Conservation (phyloP, 2,797 vertebrate genomes). For the Cyclopterus lumpus region DNA sequence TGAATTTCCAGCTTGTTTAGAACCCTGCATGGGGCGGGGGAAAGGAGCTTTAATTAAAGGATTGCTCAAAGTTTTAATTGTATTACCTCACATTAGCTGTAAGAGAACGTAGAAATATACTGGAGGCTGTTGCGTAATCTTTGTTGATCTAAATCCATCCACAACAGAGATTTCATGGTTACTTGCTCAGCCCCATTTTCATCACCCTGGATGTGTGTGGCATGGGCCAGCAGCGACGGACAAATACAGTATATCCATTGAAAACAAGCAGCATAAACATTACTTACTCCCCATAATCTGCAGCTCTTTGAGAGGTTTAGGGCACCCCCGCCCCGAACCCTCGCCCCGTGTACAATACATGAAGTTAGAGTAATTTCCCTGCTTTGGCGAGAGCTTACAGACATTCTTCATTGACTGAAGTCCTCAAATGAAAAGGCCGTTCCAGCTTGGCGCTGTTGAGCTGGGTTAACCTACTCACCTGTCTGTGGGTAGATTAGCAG, state of each 20-base stretch:
- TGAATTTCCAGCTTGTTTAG: background rate
- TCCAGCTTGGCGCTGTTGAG: slow-evolving; percentile 89
- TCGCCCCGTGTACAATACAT: slow-evolving; percentile 79
- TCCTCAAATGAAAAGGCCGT: slow-evolving; percentile 88
- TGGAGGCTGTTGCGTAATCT: slow-evolving; percentile 40
- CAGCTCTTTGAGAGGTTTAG: slow-evolving; percentile 79
- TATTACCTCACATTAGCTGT: slow-evolving; percentile 14
- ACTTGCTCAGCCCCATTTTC: slow-evolving; percentile 64
- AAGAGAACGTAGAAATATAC: slow-evolving; percentile 1
- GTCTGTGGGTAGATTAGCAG: slow-evolving; percentile 92
- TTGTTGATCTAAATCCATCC: slow-evolving; percentile 54
- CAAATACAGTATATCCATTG: slow-evolving; percentile 67
- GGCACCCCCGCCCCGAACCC: slow-evolving; percentile 46
- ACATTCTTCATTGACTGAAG: slow-evolving; percentile 93
- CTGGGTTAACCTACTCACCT: slow-evolving; percentile 88
- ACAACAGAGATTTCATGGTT: slow-evolving; percentile 64
- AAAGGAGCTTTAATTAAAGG: slow-evolving; percentile 3
- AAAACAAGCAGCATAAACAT: slow-evolving; percentile 74
- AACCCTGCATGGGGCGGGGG: background rate
- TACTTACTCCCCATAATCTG: slow-evolving; percentile 70
- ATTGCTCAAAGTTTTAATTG: slow-evolving; percentile 2
- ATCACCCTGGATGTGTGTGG: slow-evolving; percentile 69
- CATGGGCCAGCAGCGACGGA: slow-evolving; percentile 51
- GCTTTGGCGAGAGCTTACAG: slow-evolving; percentile 90
- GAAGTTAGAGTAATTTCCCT: slow-evolving; percentile 89